Conservation (phyloP, 2,888 invertebrate species). For the Oscheius onirici region DNA sequence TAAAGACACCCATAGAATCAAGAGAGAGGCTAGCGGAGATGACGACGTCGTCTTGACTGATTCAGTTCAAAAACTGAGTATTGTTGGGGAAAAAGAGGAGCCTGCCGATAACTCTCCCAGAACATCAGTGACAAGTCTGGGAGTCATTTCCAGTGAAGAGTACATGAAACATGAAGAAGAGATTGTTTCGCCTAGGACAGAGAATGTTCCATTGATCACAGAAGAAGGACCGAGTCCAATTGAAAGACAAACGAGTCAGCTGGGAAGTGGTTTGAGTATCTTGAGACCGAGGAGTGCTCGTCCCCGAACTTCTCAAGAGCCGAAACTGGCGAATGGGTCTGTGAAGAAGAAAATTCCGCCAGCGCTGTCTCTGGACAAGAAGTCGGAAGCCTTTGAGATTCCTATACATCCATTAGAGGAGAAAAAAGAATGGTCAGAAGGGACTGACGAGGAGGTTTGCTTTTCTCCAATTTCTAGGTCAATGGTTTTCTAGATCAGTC, state of each 20-base stretch:
- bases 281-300: slow-evolving; percentile 18
- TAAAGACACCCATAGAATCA: too few relatives aligned
- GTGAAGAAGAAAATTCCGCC: not conserved
- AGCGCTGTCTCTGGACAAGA: not conserved
- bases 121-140: not conserved
- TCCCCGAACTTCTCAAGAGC: slow-evolving; percentile 1
- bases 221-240: not conserved
- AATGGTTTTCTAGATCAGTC: not conserved
- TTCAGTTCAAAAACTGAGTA: not conserved
- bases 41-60: not conserved
- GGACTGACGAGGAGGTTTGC: slow-evolving; percentile 6
- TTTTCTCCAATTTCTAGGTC: not conserved
- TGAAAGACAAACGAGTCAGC: not conserved
- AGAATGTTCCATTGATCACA: not conserved
- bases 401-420: not conserved
- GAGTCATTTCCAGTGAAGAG: slow-evolving; percentile 15
- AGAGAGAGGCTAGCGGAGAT: not conserved
- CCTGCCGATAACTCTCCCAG: not conserved
- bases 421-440: slow-evolving; percentile 20
- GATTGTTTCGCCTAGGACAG: not conserved
- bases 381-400: not conserved
- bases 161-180: not conserved
- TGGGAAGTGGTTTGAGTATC: not conserved
- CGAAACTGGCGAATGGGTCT: not conserved
- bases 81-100: not conserved